These are phyloP conservation scores for Archips xylosteana DNA, from an alignment of 2,888 invertebrate species.

Conservation along the genomic window DNA sequence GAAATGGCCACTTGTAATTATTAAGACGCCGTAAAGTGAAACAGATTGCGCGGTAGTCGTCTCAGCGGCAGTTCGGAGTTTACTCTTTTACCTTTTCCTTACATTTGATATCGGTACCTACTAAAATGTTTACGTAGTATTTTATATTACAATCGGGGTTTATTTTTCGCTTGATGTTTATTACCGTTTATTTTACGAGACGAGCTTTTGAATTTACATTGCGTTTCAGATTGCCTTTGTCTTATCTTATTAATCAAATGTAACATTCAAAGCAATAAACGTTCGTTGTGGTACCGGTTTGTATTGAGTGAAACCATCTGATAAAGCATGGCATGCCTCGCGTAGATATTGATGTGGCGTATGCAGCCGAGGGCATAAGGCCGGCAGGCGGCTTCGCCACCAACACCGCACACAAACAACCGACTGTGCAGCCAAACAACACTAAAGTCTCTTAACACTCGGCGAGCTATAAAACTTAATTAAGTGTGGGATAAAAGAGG, in stretches of 20 bases:
- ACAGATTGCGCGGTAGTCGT: constrained; percentile 81
- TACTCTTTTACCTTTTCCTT: constrained; percentile 64
- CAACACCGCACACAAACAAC: background rate
- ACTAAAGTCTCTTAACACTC: constrained; percentile 5
- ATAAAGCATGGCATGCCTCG: constrained; percentile 51
- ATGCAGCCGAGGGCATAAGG: constrained; percentile 34
- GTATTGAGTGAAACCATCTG: constrained; percentile 48
- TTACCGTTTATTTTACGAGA: constrained; percentile 2
- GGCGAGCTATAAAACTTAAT: constrained; percentile 8
- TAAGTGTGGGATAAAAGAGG: constrained; percentile 6
- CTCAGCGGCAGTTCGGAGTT: constrained; percentile 55
- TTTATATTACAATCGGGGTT: constrained; percentile 7
- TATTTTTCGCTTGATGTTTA: constrained; percentile 3
- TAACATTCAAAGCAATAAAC: constrained; percentile 30
- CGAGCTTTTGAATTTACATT: constrained; percentile 1
- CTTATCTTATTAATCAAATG: constrained; percentile 30
- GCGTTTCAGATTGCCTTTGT: constrained; percentile 11
- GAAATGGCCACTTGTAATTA: constrained; percentile 86
- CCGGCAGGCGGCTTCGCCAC: background rate
- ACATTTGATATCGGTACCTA: constrained; percentile 27
- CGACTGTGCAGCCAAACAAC: background rate
- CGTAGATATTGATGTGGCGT: constrained; percentile 52
- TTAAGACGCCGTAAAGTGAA: constrained; percentile 85
- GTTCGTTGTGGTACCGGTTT: constrained; percentile 29
- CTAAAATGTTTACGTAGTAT: constrained; percentile 26